These are phyloP conservation scores for Macrosiphum euphorbiae DNA, from an alignment of 2,888 invertebrate species.

Conservation along the genomic window DNA sequence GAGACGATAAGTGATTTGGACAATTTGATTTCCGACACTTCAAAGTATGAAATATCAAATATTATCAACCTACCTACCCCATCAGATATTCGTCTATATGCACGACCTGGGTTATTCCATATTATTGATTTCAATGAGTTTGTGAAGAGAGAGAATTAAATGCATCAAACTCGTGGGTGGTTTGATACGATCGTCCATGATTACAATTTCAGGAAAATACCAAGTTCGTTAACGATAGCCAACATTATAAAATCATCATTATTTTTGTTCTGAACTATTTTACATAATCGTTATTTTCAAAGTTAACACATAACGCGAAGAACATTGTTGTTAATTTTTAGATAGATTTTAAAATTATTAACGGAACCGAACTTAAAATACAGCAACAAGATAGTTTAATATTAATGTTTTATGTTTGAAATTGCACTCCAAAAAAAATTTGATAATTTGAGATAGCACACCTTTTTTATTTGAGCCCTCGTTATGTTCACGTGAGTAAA, in stretches of 20 bases:
- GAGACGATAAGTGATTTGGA: neutral
- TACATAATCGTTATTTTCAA: neutral
- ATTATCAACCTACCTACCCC: neutral
- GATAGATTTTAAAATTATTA: neutral
- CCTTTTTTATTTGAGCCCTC: neutral
- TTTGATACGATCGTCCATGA: too few relatives aligned
- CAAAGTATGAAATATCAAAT: neutral
- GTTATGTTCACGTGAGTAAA: neutral
- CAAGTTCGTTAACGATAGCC: too few relatives aligned
- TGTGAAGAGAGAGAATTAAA: too few relatives aligned
- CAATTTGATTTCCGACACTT: neutral
- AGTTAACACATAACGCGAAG: fast-evolving
- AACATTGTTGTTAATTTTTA: neutral
- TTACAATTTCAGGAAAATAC: too few relatives aligned
- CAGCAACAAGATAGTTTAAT: neutral
- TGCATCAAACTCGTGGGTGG: too few relatives aligned
- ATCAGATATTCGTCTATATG: neutral
- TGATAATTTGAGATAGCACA: neutral
- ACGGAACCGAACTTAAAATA: neutral
- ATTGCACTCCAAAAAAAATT: neutral
- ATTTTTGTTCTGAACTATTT: neutral
- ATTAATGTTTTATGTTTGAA: neutral
- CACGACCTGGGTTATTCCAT: neutral
- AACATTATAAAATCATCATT: too few relatives aligned
- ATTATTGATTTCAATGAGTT: too few relatives aligned